phyloP scores from a whole-genome alignment of 2,888 invertebrate species.

The Agapetus fuscipes region DNA sequence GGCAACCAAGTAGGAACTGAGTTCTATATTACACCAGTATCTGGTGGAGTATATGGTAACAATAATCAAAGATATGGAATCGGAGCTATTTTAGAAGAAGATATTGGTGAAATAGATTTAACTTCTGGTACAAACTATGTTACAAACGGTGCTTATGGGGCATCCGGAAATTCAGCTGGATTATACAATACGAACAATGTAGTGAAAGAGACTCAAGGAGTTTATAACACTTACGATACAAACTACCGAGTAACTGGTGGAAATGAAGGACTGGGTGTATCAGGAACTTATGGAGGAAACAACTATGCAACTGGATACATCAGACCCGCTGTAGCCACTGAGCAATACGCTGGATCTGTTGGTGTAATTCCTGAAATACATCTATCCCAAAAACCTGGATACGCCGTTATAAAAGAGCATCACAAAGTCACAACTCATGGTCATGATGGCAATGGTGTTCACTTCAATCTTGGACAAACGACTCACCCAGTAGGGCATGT shows the following conservation, averaged over 20 bases:
- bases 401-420: slow-evolving; percentile 7
- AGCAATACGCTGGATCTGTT: slow-evolving; percentile 28
- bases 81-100: too few species aligned
- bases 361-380: slow-evolving; percentile 30
- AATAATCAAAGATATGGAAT: neutral
- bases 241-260: neutral
- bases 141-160: neutral
- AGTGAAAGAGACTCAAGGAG: neutral
- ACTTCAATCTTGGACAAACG: too few species aligned
- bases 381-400: slow-evolving; percentile 21
- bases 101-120: too few species aligned
- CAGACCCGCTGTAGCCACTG: neutral
- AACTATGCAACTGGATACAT: neutral
- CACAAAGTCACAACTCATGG: neutral
- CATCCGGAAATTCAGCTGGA: neutral
- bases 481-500: too few species aligned
- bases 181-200: too few species aligned
- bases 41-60: neutral
- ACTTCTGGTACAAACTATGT: neutral
- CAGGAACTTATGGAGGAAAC: neutral
- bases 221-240: too few species aligned
- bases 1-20: neutral
- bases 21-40: too few species aligned
- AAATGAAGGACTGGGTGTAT: neutral
- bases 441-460: too few species aligned